Base-by-base conservation (phyloP, 2,888 invertebrate genomes). In the Hoplodrina ambigua region DNA sequence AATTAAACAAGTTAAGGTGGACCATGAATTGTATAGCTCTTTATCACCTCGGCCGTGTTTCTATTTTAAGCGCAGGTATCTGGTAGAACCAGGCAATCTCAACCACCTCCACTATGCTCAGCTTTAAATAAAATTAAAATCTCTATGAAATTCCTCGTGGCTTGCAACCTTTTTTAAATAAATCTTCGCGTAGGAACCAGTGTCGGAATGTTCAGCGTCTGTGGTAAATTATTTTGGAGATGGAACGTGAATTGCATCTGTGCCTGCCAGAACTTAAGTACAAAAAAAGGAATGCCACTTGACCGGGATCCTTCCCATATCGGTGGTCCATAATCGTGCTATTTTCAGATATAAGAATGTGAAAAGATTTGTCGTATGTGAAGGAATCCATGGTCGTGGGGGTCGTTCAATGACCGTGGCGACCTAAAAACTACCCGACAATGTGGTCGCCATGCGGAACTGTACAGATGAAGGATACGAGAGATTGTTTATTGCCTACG, bases 1-100 rank as follows among this genome's bases (percentile, higher is more conserved):
- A 84, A 85, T 82, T 83, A 73, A 81, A 83, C 72, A 75, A 78
- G 69, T 82, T 67, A 77, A 78, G 73, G 82, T 84, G 71, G 83
- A 83, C 84, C 89, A 86, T 87, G 87, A 90, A 91, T 89, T 86
- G 88, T 86, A 83, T 85, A 88, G 86, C 88, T 86, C 81, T 90
- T 88, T 87, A 88, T 86, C 85, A 86, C 80, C 68, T 78, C 78
- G 81, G 88, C 75, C 80, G 87, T 88, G 88, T 88, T 75, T 91
- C 89, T 92, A 91, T 91, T 92, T 91, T 89, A 89, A 89, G 88
- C 87, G 74, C 89, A 91, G 89, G 90, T 90, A 92, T 89, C 89
- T 90, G 85, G 78, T 82, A 78, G 84, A 84, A 82, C 84, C 88
- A 86, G 87, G 75, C 86, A 84, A 88, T 86, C 88, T 88, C 85